These are phyloP conservation scores for Peromyscus maniculatus DNA, from an alignment of 2,113 vertebrate species.

Conservation along the genomic window DNA sequence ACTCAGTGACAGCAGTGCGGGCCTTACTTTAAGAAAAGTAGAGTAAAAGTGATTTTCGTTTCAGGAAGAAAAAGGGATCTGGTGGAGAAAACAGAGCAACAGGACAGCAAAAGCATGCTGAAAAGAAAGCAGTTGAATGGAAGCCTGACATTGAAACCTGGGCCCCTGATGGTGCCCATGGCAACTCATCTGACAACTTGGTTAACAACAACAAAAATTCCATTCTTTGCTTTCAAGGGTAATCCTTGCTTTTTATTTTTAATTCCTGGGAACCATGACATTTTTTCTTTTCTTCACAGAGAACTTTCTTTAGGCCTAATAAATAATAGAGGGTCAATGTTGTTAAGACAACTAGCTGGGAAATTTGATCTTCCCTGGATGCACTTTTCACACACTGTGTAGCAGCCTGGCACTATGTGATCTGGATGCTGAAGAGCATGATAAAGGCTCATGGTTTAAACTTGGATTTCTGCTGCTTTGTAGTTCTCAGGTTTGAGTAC, in stretches of 20 bases:
- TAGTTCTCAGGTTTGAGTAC: slow-evolving; percentile 59
- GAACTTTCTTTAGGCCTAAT: slow-evolving; percentile 85
- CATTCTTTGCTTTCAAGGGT: slow-evolving; percentile 87
- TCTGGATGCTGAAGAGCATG: slow-evolving; percentile 65
- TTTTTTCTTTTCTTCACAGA: slow-evolving; percentile 79
- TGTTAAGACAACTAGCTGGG: slow-evolving; percentile 80
- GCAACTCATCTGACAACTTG: slow-evolving; percentile 87
- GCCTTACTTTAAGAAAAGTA: neutral
- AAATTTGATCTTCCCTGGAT: slow-evolving; percentile 82
- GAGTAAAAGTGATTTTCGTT: slow-evolving; percentile 23
- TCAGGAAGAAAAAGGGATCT: neutral
- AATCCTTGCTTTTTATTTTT: slow-evolving; percentile 87
- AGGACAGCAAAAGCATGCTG: slow-evolving; percentile 69
- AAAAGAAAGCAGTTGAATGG: slow-evolving; percentile 79
- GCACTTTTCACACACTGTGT: slow-evolving; percentile 79
- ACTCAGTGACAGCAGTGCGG: neutral
- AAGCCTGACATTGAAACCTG: slow-evolving; percentile 87
- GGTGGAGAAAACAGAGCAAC: slow-evolving; percentile 56
- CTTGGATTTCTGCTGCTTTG: slow-evolving; percentile 60
- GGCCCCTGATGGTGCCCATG: slow-evolving; percentile 84
- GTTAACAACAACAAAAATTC: slow-evolving; percentile 80
- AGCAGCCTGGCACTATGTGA: slow-evolving; percentile 62
- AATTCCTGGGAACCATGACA: slow-evolving; percentile 87
- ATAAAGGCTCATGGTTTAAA: slow-evolving; percentile 58
- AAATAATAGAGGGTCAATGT: slow-evolving; percentile 86